These are phyloP conservation scores for Drosophila fulvimacula DNA, from an alignment of 2,888 invertebrate genomes.

Conservation along the genomic window DNA sequence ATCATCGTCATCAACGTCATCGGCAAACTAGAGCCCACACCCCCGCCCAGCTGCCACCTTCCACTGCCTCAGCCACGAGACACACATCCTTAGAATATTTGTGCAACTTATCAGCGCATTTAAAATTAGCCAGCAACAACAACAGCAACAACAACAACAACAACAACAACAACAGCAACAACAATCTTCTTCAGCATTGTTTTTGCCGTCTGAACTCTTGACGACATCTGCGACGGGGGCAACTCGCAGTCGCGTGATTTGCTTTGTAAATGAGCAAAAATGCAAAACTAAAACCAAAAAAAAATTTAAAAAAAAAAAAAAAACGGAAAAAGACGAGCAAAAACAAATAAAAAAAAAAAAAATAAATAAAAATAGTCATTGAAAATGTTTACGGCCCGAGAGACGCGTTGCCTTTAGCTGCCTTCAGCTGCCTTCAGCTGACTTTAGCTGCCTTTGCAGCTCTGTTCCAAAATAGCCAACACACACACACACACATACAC, in stretches of 20 bases:
- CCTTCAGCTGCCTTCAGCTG: conserved; percentile 26
- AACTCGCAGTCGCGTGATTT: conserved; percentile 74
- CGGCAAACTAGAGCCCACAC: conserved; percentile 18
- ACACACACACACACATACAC: conserved; percentile 14
- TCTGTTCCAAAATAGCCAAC: conserved; percentile 68
- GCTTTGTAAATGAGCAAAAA: conserved; percentile 77
- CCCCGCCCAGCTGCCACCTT: conserved; percentile 3
- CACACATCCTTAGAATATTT: conserved; percentile 72
- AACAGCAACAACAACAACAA: conserved; percentile 17
- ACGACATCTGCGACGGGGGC: conserved; percentile 74
- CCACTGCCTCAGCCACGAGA: conserved; percentile 11
- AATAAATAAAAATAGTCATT: conserved; percentile 79
- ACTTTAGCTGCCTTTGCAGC: conserved; percentile 32
- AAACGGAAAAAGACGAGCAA: conserved; percentile 33
- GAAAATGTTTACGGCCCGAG: conserved; percentile 74
- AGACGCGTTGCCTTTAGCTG: conserved; percentile 33
- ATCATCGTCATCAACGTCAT: conserved; percentile 30
- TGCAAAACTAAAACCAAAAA: conserved; percentile 55
- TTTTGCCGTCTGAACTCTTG: conserved; percentile 60
- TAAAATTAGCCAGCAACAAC: conserved; percentile 70
- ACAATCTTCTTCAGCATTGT: conserved; percentile 31
- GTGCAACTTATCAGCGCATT: conserved; percentile 80
- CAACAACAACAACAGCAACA: conserved; percentile 21
- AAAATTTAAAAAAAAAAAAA: conserved; percentile 10
- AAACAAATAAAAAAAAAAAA: conserved; percentile 62